phyloP scores from a whole-genome alignment of 2,888 invertebrate genomes.

The Baccha elongata region DNA sequence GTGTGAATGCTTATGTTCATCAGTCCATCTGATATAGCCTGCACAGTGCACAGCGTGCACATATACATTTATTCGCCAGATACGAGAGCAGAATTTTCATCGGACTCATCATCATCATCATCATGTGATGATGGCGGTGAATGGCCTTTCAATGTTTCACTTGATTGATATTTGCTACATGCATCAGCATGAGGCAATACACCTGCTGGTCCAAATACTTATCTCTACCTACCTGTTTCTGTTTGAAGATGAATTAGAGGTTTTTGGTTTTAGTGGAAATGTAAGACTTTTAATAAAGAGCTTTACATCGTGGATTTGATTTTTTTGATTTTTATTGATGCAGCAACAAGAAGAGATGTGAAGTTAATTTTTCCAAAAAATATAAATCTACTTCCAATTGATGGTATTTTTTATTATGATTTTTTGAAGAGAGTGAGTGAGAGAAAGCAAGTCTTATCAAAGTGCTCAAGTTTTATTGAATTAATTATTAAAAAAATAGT shows the following conservation, averaged over 20 bases:
- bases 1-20: constrained; percentile 23
- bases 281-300: constrained; percentile 25
- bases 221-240: not conserved
- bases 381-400: too few relatives aligned
- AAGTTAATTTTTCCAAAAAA: too few relatives aligned
- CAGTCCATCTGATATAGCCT: not conserved
- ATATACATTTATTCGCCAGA: constrained; percentile 14
- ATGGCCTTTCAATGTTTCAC: constrained; percentile 35
- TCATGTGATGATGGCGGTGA: constrained; percentile 23
- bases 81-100: constrained; percentile 13
- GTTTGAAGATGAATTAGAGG: constrained; percentile 28
- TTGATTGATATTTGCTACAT: constrained; percentile 36
- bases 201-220: not conserved
- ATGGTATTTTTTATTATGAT: too few relatives aligned
- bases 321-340: not conserved
- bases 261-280: constrained; percentile 6
- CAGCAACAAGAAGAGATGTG: not conserved
- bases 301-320: constrained; percentile 3
- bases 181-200: not conserved
- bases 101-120: constrained; percentile 5
- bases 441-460: too few relatives aligned
- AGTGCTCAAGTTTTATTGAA: too few relatives aligned
- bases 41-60: too few relatives aligned
- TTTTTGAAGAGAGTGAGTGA: too few relatives aligned
- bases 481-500: too few relatives aligned